Conservation (phyloP, 2,797 vertebrate genomes). For the Decapterus maruadsi region DNA sequence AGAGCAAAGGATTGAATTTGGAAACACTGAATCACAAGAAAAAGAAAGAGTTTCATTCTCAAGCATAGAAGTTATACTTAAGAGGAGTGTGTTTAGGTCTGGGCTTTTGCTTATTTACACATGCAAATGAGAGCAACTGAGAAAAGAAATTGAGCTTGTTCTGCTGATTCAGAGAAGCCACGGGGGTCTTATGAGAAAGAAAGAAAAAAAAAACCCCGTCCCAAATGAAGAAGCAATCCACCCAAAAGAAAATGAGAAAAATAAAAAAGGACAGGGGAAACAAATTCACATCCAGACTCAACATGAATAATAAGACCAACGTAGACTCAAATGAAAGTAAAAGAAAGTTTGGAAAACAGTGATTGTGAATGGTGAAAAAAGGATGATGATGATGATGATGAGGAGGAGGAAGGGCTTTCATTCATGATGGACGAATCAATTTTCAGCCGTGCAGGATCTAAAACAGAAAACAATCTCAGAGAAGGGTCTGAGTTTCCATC, state of each 20-base stretch:
- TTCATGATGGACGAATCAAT: neutral
- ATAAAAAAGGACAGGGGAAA: slow-evolving; percentile 9
- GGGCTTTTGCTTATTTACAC: slow-evolving; percentile 8
- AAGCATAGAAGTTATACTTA: neutral
- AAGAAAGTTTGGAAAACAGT: neutral
- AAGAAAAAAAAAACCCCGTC: neutral
- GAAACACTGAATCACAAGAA: neutral
- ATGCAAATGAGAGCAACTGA: slow-evolving; percentile 20
- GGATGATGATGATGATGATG: neutral
- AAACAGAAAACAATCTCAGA: neutral
- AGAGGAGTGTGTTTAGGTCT: neutral
- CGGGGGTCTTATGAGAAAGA: neutral
- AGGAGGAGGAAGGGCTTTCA: neutral
- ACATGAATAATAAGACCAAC: neutral
- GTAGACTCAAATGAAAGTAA: neutral
- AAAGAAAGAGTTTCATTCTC: neutral
- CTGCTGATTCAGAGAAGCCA: slow-evolving; percentile 8
- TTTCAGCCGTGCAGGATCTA: neutral
- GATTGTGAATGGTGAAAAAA: neutral
- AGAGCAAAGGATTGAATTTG: neutral
- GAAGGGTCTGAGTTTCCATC: neutral
- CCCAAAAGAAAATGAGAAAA: slow-evolving; percentile 4
- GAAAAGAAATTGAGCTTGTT: slow-evolving; percentile 11
- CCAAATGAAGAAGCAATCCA: neutral
- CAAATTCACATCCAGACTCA: neutral